Percentiles rank a stretch among this genome's conserved stretches.
Conservation (phyloP, 2,888 invertebrate genomes). For the Dryobotodes eremita region DNA sequence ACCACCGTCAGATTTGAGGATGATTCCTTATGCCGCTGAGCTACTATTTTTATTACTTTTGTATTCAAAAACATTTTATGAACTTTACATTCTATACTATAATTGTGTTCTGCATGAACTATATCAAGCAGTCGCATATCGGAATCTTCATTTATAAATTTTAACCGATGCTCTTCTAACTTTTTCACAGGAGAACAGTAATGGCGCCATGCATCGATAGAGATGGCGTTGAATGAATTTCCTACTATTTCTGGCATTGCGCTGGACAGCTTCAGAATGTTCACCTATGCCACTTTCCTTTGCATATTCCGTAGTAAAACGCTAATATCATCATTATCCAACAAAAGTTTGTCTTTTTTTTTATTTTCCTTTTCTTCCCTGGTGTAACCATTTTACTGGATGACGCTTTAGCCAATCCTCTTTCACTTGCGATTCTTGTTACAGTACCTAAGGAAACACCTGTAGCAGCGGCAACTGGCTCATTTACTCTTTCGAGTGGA, state of each 20-base stretch:
- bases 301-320: slow-evolving; percentile 13
- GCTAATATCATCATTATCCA: neutral
- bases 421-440: slow-evolving; percentile 26
- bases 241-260: neutral
- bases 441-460: slow-evolving; percentile 30
- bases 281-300: neutral
- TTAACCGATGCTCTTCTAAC: neutral
- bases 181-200: slow-evolving; percentile 1
- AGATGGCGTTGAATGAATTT: slow-evolving; percentile 7
- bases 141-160: neutral
- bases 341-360: slow-evolving; percentile 4
- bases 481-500: too few relatives aligned
- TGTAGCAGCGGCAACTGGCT: too few relatives aligned
- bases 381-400: slow-evolving; percentile 14
- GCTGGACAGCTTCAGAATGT: neutral
- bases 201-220: neutral
- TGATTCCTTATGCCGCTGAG: too few relatives aligned
- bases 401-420: slow-evolving; percentile 17
- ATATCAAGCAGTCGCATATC: neutral
- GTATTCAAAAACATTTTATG: neutral
- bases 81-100: neutral
- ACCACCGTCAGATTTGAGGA: too few relatives aligned
- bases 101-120: slow-evolving; percentile 17
- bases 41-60: too few relatives aligned
- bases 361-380: slow-evolving; percentile 14